These are phyloP conservation scores for Paramacrobiotus metropolitanus DNA, from an alignment of 1,140 invertebrate species.

Conservation along the genomic window DNA sequence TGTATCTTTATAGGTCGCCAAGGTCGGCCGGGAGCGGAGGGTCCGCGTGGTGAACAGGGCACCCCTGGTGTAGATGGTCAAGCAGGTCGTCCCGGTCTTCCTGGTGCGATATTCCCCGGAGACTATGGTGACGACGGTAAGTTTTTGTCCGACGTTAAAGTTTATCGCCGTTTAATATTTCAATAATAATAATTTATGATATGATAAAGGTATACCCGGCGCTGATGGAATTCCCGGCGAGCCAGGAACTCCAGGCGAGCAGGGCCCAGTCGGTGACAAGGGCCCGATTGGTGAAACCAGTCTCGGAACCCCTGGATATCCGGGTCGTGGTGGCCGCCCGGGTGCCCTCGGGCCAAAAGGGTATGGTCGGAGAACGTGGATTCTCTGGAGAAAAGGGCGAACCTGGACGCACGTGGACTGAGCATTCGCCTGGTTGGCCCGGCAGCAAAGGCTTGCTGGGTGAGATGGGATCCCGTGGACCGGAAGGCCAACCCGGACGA, in stretches of 20 bases:
- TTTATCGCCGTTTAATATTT: too few relatives aligned
- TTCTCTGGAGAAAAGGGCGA: constrained; percentile 10
- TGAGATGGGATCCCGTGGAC: constrained; percentile 10
- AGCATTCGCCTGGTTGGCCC: neutral
- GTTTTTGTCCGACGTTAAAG: neutral
- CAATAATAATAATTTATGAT: too few relatives aligned
- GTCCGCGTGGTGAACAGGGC: too few relatives aligned
- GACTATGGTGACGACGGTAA: neutral
- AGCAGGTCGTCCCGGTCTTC: constrained; percentile 6
- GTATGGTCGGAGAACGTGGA: constrained; percentile 8
- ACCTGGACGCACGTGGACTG: constrained; percentile 10
- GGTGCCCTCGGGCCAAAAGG: constrained; percentile 11
- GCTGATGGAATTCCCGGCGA: constrained; percentile 10
- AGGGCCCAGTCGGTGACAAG: constrained; percentile 7
- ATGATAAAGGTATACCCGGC: constrained; percentile 7
- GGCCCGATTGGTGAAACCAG: constrained; percentile 6
- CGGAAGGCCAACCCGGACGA: neutral
- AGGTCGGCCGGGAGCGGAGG: too few relatives aligned
- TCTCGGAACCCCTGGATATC: constrained; percentile 5
- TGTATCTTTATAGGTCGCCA: too few relatives aligned
- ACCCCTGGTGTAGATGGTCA: constrained; percentile 7
- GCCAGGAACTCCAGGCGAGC: constrained; percentile 8
- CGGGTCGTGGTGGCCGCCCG: constrained; percentile 10
- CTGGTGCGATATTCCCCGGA: neutral
- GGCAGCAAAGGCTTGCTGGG: constrained; percentile 8